Conservation (phyloP, 2,888 invertebrate genomes). For the Junonia oenone region DNA sequence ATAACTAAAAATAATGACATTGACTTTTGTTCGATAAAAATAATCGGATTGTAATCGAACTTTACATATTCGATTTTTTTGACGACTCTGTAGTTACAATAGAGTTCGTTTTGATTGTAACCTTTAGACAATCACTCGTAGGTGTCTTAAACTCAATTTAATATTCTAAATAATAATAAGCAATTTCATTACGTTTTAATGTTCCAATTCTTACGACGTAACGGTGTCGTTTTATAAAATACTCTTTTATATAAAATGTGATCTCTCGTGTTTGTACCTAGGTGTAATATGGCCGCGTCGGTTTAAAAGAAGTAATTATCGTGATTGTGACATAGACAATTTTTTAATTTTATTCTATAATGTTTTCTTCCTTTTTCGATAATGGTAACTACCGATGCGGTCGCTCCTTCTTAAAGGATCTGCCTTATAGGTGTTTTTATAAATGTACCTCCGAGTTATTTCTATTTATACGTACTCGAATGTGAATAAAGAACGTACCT, state of each 20-base stretch:
- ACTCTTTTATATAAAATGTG: constrained; percentile 57
- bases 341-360: neutral
- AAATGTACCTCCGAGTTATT: constrained; percentile 57
- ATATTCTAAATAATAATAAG: constrained; percentile 63
- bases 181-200: constrained; percentile 49
- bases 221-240: constrained; percentile 33
- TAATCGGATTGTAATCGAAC: neutral
- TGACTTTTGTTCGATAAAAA: neutral
- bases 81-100: constrained; percentile 7
- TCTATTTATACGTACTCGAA: constrained; percentile 33
- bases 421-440: constrained; percentile 76
- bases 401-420: constrained; percentile 61
- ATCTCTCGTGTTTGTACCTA: constrained; percentile 57
- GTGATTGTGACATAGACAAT: neutral
- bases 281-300: constrained; percentile 51
- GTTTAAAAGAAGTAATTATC: constrained; percentile 10
- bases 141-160: constrained; percentile 42
- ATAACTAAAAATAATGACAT: neutral
- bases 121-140: constrained; percentile 31
- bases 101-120: constrained; percentile 20
- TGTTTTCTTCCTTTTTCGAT: neutral
- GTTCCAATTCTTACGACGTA: constrained; percentile 27
- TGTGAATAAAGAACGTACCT: constrained; percentile 30
- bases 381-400: constrained; percentile 45
- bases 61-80: neutral